These are phyloP conservation scores for Oppia nitens DNA, from an alignment of 1,140 invertebrate species.

Conservation along the genomic window DNA sequence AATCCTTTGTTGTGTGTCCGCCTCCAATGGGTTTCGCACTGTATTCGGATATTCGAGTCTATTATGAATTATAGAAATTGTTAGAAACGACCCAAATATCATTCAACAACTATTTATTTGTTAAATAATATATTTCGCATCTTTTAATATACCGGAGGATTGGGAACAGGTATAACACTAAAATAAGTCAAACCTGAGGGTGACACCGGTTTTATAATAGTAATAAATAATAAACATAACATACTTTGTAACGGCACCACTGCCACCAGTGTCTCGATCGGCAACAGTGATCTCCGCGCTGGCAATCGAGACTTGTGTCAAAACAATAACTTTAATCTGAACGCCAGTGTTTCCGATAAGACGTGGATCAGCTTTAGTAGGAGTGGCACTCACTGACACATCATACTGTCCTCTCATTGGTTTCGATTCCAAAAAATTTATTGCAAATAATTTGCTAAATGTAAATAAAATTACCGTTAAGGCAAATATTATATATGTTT, in stretches of 20 bases:
- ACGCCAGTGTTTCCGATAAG: constrained; percentile 38
- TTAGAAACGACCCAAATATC: too few species aligned
- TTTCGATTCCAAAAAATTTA: constrained; percentile 61
- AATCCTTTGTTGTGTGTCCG: constrained; percentile 75
- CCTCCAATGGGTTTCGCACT: constrained; percentile 42
- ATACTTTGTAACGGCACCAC: constrained; percentile 7
- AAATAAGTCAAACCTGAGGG: neutral
- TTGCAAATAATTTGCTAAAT: constrained; percentile 49
- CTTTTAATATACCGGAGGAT: neutral
- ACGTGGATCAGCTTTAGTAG: constrained; percentile 35
- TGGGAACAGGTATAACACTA: neutral
- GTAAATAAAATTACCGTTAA: constrained; percentile 10
- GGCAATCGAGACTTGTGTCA: constrained; percentile 43
- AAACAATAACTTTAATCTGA: constrained; percentile 31
- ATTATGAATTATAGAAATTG: neutral
- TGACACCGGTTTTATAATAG: neutral
- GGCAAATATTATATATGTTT: neutral
- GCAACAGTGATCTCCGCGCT: constrained; percentile 70
- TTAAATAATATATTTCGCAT: too few species aligned
- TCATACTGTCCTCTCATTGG: constrained; percentile 66
- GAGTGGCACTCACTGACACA: constrained; percentile 50
- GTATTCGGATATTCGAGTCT: constrained; percentile 55
- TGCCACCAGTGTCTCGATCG: constrained; percentile 67
- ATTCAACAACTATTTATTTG: too few species aligned
- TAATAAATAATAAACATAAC: neutral